Evolutionary conservation across 2,888 invertebrate species (phyloP).

Genomic region (Sepiola atlantica): DNA sequence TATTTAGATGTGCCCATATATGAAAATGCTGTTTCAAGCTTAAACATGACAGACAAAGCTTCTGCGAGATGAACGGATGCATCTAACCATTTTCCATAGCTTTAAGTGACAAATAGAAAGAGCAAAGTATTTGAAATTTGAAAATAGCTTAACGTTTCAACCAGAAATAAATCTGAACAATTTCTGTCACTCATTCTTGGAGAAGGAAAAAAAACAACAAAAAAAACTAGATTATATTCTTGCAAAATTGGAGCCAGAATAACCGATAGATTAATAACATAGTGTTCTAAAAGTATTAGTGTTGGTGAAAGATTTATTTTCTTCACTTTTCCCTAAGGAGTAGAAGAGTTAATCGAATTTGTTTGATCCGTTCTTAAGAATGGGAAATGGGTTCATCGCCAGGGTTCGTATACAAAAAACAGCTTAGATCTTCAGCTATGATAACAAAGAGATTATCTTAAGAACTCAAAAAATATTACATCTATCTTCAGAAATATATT

Average conservation of each 20-base stretch:
- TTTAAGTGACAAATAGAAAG: too few relatives aligned
- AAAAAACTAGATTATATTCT: neutral
- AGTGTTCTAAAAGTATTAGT: neutral
- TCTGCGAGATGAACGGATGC: too few relatives aligned
- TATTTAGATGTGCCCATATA: too few relatives aligned
- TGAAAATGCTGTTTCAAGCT: too few relatives aligned
- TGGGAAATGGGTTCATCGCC: neutral
- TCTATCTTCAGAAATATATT: too few relatives aligned
- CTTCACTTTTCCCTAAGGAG: neutral
- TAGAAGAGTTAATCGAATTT: neutral
- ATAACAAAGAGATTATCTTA: neutral
- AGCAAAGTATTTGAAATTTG: neutral
- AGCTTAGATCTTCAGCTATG: constrained; percentile 1
- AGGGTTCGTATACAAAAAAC: neutral
- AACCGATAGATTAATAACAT: neutral
- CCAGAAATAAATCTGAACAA: neutral
- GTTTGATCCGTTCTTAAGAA: neutral
- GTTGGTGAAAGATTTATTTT: neutral
- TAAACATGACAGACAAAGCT: too few relatives aligned
- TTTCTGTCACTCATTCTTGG: neutral
- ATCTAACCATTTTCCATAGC: too few relatives aligned
- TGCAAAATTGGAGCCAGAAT: neutral
- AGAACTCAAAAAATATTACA: neutral
- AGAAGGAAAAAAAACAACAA: neutral
- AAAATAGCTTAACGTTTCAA: neutral